phyloP scores from a whole-genome alignment of 2,797 vertebrate genomes.

The Malacoraja senta region DNA sequence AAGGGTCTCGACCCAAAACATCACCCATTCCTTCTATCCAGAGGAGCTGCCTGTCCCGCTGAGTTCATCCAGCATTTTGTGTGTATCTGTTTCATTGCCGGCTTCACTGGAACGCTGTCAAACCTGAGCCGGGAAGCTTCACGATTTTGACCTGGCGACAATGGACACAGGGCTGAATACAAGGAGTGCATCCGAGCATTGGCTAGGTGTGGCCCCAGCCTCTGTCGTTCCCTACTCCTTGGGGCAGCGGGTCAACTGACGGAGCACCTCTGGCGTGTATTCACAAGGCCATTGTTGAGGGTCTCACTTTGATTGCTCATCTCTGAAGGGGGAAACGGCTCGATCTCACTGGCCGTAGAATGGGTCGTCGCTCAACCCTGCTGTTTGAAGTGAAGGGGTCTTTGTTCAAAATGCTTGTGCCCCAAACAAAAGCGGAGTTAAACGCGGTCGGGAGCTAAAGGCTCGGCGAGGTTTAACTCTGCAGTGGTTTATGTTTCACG shows the following conservation, averaged over 20 bases:
- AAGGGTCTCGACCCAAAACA: too few relatives aligned
- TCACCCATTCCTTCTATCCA: too few relatives aligned
- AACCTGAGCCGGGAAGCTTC: not conserved
- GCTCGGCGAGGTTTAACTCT: too few relatives aligned
- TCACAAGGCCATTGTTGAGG: not conserved
- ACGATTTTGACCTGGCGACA: not conserved
- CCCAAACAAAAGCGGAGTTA: not conserved
- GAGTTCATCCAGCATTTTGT: not conserved
- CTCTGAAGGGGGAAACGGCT: not conserved
- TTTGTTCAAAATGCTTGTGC: constrained; percentile 16
- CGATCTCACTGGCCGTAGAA: not conserved
- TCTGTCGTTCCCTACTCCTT: not conserved
- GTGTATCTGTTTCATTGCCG: not conserved
- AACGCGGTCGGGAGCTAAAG: not conserved
- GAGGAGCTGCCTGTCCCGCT: too few relatives aligned
- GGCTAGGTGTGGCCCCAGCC: not conserved
- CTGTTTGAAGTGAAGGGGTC: constrained; percentile 11
- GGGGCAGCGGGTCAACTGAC: not conserved
- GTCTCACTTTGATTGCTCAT: constrained; percentile 4
- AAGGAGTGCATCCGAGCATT: not conserved
- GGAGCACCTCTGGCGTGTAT: not conserved
- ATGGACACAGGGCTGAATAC: not conserved
- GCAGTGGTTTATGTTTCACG: not conserved
- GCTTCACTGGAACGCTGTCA: not conserved
- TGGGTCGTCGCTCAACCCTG: not conserved